These are phyloP conservation scores for Fregata magnificens DNA, from an alignment of 2,113 vertebrate species.

Conservation along the genomic window DNA sequence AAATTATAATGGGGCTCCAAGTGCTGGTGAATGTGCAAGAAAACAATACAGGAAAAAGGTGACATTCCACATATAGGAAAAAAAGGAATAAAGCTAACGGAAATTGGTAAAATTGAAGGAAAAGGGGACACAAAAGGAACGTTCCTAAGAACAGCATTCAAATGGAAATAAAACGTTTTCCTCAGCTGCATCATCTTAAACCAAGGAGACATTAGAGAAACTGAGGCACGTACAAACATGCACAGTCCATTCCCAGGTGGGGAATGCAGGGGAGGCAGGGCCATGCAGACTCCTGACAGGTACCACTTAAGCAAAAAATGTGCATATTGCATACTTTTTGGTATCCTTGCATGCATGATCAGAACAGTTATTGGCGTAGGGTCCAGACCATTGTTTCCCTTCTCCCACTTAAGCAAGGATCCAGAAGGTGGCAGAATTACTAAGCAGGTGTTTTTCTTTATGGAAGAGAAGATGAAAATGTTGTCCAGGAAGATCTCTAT, in stretches of 20 bases:
- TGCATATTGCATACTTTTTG: too few relatives aligned
- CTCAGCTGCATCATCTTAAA: not conserved
- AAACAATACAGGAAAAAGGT: not conserved
- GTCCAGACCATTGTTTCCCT: not conserved
- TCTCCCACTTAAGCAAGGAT: not conserved
- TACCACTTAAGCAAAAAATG: fast-evolving
- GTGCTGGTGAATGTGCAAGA: not conserved
- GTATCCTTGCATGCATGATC: not conserved
- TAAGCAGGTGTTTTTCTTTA: not conserved
- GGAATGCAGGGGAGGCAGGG: not conserved
- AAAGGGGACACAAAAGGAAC: not conserved
- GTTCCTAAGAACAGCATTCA: not conserved
- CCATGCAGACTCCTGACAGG: not conserved
- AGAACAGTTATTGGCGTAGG: not conserved
- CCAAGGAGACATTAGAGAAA: not conserved
- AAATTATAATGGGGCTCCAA: not conserved
- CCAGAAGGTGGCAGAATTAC: constrained; percentile 1
- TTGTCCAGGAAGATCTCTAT: not conserved
- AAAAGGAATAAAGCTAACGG: not conserved
- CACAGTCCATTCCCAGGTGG: not conserved
- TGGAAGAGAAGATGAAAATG: not conserved
- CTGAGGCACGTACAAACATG: not conserved
- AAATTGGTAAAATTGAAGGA: not conserved
- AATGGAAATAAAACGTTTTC: not conserved
- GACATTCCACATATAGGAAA: not conserved